phyloP scores from a whole-genome alignment of 2,797 vertebrate genomes.

The Enteromius treurensis region DNA sequence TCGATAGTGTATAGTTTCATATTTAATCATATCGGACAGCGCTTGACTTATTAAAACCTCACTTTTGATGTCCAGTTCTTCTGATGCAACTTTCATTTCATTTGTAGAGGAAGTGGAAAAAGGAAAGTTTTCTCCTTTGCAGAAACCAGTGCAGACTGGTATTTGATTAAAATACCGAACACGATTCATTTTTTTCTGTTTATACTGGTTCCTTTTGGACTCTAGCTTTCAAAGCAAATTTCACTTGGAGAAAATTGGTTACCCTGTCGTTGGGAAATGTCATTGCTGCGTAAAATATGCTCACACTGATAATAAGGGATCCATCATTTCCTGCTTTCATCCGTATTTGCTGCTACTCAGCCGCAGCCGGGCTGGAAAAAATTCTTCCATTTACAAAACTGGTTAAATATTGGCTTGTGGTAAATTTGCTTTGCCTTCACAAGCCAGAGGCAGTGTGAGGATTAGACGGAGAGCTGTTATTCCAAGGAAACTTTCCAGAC shows the following conservation, averaged over 20 bases:
- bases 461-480: slow-evolving; percentile 3
- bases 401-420: slow-evolving; percentile 44
- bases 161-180: slow-evolving; percentile 17
- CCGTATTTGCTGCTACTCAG: slow-evolving; percentile 17
- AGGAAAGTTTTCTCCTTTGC: slow-evolving; percentile 24
- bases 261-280: slow-evolving; percentile 5
- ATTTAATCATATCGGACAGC: not conserved
- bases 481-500: not conserved
- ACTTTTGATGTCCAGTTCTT: not conserved
- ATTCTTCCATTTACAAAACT: slow-evolving; percentile 44
- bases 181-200: not conserved
- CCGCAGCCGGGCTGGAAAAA: slow-evolving; percentile 7
- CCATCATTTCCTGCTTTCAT: slow-evolving; percentile 33
- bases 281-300: slow-evolving; percentile 39
- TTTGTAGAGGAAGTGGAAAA: slow-evolving; percentile 19
- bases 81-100: slow-evolving; percentile 30
- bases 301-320: slow-evolving; percentile 4
- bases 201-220: not conserved
- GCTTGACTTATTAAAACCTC: not conserved
- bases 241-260: not conserved
- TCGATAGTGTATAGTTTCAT: not conserved
- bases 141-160: not conserved
- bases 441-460: slow-evolving; percentile 6
- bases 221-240: slow-evolving; percentile 14
- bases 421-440: slow-evolving; percentile 32